Conservation (phyloP, 1,140 invertebrate genomes). For the Whitmania pigra region DNA sequence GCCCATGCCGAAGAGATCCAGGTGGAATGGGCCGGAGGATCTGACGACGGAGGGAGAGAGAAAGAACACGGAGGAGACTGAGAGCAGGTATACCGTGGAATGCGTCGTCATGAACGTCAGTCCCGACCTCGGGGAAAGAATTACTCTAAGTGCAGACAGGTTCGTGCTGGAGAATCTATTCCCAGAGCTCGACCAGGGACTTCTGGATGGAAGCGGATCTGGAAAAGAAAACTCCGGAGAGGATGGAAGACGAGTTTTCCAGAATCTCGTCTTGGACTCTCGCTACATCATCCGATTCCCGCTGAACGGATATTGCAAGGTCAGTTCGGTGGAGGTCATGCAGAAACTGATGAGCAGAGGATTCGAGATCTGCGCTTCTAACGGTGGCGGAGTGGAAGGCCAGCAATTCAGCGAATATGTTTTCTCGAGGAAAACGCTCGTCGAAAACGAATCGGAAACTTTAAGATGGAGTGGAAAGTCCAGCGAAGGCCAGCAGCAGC, state of each 20-base stretch:
- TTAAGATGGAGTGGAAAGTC: too few relatives aligned
- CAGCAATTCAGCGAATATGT: constrained; percentile 86
- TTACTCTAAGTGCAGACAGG: constrained; percentile 69
- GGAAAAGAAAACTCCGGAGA: constrained; percentile 31
- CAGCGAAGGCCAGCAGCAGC: too few relatives aligned
- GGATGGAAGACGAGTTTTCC: constrained; percentile 54
- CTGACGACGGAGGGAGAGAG: neutral
- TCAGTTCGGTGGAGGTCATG: constrained; percentile 78
- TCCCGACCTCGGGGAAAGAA: constrained; percentile 72
- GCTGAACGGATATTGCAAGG: constrained; percentile 77
- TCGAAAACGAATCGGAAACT: too few relatives aligned
- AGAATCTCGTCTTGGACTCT: constrained; percentile 50
- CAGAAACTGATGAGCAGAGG: constrained; percentile 70
- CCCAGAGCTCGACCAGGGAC: constrained; percentile 69
- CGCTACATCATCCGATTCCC: constrained; percentile 76
- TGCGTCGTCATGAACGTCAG: constrained; percentile 74
- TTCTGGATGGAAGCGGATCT: constrained; percentile 65
- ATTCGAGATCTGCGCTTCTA: constrained; percentile 67
- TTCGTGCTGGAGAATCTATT: constrained; percentile 65
- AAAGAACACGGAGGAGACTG: neutral
- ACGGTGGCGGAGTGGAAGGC: constrained; percentile 73
- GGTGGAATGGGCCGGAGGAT: neutral
- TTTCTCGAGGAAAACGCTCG: constrained; percentile 44
- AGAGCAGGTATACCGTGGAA: constrained; percentile 42
- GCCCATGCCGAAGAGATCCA: neutral